Conservation (phyloP, 2,797 vertebrate genomes). For the Menidia menidia region DNA sequence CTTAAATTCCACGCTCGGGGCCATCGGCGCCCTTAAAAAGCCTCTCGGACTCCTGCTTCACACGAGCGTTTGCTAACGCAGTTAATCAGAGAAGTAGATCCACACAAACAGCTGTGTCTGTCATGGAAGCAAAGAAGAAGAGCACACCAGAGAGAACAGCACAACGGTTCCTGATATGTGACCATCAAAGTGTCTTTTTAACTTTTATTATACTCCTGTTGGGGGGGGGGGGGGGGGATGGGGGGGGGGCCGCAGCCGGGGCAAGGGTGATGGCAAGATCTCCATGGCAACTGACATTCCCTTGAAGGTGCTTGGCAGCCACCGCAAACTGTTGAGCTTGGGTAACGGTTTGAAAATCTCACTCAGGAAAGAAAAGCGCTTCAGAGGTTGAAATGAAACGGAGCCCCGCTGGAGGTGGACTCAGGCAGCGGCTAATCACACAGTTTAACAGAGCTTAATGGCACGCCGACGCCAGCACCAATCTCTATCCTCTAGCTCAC, state of each 20-base stretch:
- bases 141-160: constrained; percentile 20
- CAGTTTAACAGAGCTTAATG: constrained; percentile 34
- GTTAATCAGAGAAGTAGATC: constrained; percentile 33
- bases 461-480: constrained; percentile 25
- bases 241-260: constrained; percentile 45
- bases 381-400: constrained; percentile 66
- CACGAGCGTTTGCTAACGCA: constrained; percentile 34
- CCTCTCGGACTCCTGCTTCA: neutral
- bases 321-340: constrained; percentile 71
- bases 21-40: constrained; percentile 8
- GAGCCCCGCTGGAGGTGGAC: constrained; percentile 41
- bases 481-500: constrained; percentile 15
- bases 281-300: constrained; percentile 83
- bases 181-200: constrained; percentile 26
- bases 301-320: constrained; percentile 72
- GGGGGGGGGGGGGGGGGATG: constrained; percentile 29
- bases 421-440: constrained; percentile 46
- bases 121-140: neutral
- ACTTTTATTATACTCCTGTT: constrained; percentile 25
- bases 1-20: constrained; percentile 1
- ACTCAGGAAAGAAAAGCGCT: constrained; percentile 56
- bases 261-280: constrained; percentile 53
- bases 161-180: constrained; percentile 44
- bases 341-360: constrained; percentile 74
- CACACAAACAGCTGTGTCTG: constrained; percentile 4